These are phyloP conservation scores for Cheilosia impressa DNA, from an alignment of 2,888 invertebrate species.

Conservation along the genomic window DNA sequence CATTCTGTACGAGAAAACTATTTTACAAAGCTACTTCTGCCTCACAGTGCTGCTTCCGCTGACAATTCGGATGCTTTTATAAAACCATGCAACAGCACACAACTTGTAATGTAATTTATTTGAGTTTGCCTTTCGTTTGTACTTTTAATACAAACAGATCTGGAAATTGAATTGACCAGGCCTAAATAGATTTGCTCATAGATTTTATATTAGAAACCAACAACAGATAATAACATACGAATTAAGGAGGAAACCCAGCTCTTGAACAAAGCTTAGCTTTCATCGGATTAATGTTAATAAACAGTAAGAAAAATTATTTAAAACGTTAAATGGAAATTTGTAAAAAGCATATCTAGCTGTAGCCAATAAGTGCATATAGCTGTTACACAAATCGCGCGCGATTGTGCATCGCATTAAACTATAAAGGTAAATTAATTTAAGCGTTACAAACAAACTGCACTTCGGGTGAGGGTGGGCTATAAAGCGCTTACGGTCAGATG, in stretches of 20 bases:
- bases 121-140: conserved; percentile 4
- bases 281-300: conserved; percentile 37
- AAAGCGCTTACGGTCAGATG: conserved; percentile 51
- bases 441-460: conserved; percentile 15
- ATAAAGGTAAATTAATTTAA: conserved; percentile 40
- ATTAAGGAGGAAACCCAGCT: conserved; percentile 10
- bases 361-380: neutral
- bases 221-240: conserved; percentile 52
- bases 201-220: conserved; percentile 68
- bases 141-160: conserved; percentile 32
- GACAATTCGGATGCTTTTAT: conserved; percentile 39
- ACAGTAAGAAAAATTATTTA: conserved; percentile 4
- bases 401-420: conserved; percentile 41
- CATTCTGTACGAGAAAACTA: neutral
- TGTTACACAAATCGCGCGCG: conserved; percentile 16
- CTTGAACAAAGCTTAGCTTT: conserved; percentile 54
- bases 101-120: conserved; percentile 42
- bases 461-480: conserved; percentile 20
- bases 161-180: conserved; percentile 28
- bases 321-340: neutral
- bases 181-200: conserved; percentile 59
- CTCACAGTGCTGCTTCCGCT: conserved; percentile 38
- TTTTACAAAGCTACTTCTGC: conserved; percentile 9
- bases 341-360: conserved; percentile 1
- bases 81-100: conserved; percentile 23